Evolutionary conservation across 2,113 vertebrate genomes (phyloP), one percentile per base, ranked within the genome.

Genomic region (Rhodinocichla rosea): DNA sequence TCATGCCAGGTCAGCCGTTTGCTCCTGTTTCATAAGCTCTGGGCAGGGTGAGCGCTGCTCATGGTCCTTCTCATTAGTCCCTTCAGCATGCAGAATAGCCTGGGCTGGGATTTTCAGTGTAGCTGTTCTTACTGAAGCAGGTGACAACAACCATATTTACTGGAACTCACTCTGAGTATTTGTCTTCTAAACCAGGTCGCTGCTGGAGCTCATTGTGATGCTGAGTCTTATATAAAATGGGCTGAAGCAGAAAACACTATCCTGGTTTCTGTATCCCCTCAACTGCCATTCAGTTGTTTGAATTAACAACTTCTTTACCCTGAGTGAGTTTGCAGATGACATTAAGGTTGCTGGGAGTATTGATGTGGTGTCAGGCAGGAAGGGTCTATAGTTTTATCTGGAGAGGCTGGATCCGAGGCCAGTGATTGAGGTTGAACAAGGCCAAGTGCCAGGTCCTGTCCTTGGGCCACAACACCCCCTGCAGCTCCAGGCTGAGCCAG

Each of bases 11-110:
- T 94, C 94, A 95, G 33, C 71, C 5, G 0, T 91, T 82, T 7
- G 6, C 64, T 95, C 35, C 68, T 64, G 49, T 92, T 96, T 88
- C 70, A 15, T 91, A 77, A 95, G 83, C 71, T 56, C 70, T 89
- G 89, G 75, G 74, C 84, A 47, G 81, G 30, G 27, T 28, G 16
- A 55, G 35, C 50, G 2, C 10, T 71, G 39, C 63, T 75, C 62
- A 16, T 37, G 44, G 49, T 20, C 28, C 9, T 55, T 40, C 86
- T 89, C 85, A 37, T 93, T 62, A 89, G 81, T 49, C 20, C 39
- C 47, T 56, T 37, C 74, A 86, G 83, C 64, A 47, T 16, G 40
- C 13, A 62, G 49, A 47, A 6, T 85, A 65, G 50, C 75, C 78
- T 69, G 64, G 42, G 28, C 13, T 83, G 87, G 15, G 39, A 10